Evolutionary conservation across 37 sponge, comb jelly and placozoan species (phyloP).

Genomic region (Aplysina aerophoba): DNA sequence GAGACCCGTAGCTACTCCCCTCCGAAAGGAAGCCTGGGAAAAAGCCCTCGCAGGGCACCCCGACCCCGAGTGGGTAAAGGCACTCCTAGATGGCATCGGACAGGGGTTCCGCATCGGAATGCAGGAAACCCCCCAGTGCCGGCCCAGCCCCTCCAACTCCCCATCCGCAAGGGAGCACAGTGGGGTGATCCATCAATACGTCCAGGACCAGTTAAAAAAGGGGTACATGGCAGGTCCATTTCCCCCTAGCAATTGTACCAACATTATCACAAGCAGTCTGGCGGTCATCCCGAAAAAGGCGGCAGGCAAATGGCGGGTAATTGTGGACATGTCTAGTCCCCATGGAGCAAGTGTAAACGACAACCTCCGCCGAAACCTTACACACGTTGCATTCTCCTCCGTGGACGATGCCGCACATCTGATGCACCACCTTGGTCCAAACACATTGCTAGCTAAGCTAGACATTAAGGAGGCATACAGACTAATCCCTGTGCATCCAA

Average conservation of each 20-base stretch:
- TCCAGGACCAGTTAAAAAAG: neutral
- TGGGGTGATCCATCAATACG: neutral
- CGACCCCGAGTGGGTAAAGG: neutral
- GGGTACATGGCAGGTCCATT: constrained; percentile 30
- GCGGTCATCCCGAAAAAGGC: constrained; percentile 19
- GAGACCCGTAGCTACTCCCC: constrained; percentile 9
- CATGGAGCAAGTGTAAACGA: neutral
- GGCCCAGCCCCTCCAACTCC: neutral
- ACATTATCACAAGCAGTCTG: neutral
- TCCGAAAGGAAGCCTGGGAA: neutral
- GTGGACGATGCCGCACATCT: constrained; percentile 9
- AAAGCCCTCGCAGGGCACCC: neutral
- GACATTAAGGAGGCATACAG: constrained; percentile 5
- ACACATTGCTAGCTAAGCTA: neutral
- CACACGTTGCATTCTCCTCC: constrained; percentile 17
- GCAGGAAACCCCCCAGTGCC: neutral
- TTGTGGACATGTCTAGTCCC: constrained; percentile 3
- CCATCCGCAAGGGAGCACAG: neutral
- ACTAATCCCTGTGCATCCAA: constrained; percentile 2
- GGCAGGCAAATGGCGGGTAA: constrained; percentile 5
- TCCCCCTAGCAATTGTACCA: neutral
- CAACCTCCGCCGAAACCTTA: constrained; percentile 28
- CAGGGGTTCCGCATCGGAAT: constrained; percentile 16
- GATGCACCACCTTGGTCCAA: constrained; percentile 1
- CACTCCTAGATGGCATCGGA: neutral